A percentile compares a stretch with the other conserved stretches of the same genome.
Evolutionary conservation across 2,888 invertebrate genomes (phyloP).

Genomic region (Melanostoma mellinum): DNA sequence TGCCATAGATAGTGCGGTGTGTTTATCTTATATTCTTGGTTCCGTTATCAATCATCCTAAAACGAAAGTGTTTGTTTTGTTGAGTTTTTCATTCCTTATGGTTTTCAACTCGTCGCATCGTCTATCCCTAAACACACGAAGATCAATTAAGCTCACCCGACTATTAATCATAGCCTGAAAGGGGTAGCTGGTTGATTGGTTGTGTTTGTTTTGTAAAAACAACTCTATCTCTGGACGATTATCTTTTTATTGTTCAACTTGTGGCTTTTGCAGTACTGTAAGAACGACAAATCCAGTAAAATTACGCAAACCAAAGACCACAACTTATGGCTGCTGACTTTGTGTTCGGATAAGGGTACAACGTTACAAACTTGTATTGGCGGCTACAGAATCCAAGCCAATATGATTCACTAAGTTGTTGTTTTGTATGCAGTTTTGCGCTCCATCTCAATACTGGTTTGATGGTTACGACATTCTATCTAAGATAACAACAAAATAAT

Average conservation of each 20-base stretch:
- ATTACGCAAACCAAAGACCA: slow-evolving; percentile 63
- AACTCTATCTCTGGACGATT: not conserved
- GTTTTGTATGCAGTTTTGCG: slow-evolving; percentile 30
- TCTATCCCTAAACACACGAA: slow-evolving; percentile 3
- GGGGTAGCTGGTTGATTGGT: not conserved
- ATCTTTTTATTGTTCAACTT: slow-evolving; percentile 32
- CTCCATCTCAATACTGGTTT: slow-evolving; percentile 59
- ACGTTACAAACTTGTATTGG: no score
- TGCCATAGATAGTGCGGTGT: slow-evolving; percentile 39
- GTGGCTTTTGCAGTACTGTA: not conserved
- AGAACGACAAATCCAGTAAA: slow-evolving; percentile 39
- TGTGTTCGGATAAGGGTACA: no score
- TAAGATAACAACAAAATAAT: slow-evolving; percentile 69
- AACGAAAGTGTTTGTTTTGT: slow-evolving; percentile 44
- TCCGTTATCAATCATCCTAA: slow-evolving; percentile 47
- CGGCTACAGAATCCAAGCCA: no score
- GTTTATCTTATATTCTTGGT: slow-evolving; percentile 9
- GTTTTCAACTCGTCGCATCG: not conserved
- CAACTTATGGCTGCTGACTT: not conserved
- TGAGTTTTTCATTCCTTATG: slow-evolving; percentile 24
- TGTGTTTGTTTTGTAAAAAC: not conserved
- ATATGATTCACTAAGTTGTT: not conserved
- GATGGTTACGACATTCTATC: slow-evolving; percentile 67
- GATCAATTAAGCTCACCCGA: slow-evolving; percentile 27
- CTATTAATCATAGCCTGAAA: slow-evolving; percentile 22